A percentile compares a stretch with the other conserved stretches of the same genome.
Conservation (phyloP, 2,888 invertebrate species). For the Patella caerulea region DNA sequence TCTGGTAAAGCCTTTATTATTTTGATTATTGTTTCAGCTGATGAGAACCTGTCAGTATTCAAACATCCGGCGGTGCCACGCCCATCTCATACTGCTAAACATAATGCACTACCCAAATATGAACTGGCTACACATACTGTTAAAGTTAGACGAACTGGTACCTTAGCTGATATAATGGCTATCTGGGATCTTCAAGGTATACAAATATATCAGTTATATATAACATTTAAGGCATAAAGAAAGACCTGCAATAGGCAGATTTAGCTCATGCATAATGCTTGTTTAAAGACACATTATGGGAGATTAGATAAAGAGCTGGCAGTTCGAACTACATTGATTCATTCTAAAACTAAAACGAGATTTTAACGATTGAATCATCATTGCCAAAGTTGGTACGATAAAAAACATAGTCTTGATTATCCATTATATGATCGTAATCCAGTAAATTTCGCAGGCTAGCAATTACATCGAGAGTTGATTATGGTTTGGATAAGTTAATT, state of each 20-base stretch:
- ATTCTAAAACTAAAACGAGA: too few relatives aligned
- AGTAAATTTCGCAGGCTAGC: too few relatives aligned
- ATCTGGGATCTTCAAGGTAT: constrained; percentile 73
- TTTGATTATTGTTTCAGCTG: background rate
- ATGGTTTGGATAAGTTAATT: too few relatives aligned
- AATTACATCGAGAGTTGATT: too few relatives aligned
- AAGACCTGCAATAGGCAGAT: too few relatives aligned
- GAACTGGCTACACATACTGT: constrained; percentile 77
- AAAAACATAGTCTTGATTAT: background rate
- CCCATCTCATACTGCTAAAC: constrained; percentile 43
- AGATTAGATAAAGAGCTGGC: too few relatives aligned
- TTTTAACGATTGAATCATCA: background rate
- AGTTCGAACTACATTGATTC: too few relatives aligned
- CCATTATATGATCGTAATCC: background rate
- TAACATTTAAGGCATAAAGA: too few relatives aligned
- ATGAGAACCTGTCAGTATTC: constrained; percentile 41
- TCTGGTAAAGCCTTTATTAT: too few relatives aligned
- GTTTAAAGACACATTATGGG: too few relatives aligned
- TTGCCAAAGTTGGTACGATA: too few relatives aligned
- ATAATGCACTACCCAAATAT: constrained; percentile 65
- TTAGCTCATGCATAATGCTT: too few relatives aligned
- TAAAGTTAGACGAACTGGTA: constrained; percentile 75
- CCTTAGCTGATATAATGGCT: constrained; percentile 75
- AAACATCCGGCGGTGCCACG: constrained; percentile 55
- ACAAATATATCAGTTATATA: background rate